Evolutionary conservation across 1,140 invertebrate species (phyloP), one percentile per base, ranked within the genome.

Genomic region (Brachionus calyciflorus): DNA sequence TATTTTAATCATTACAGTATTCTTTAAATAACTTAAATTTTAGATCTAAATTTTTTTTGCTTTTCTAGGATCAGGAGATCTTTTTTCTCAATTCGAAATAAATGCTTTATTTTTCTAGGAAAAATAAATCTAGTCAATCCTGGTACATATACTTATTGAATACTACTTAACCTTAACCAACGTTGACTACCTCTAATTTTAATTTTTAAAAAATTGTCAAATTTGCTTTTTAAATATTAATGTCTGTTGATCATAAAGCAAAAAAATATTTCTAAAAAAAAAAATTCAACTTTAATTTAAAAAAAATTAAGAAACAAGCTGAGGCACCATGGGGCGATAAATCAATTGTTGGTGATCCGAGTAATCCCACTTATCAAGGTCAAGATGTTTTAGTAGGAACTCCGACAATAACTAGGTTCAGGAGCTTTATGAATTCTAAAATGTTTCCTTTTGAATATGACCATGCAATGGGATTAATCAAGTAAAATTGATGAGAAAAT

Each of bases 391-490:
- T 73, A 3, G 28, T 73, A 19, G 46, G 19, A 10, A 51, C 44
- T 9, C 30, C 28, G 33, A 55, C 51, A 17, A 37, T 73, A 37
- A 48, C 28, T 21, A 3, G 19, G 14, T 73, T 73, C 6, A 51
- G 14, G 37, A 37, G 33, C 37, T 73, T 51, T 26, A 73, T 73
- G 69, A 49, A 73, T 28, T 73, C 69, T 40, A 49, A 40, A 24
- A 73, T 24, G 19, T 55, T 53, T 73, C 69, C 69, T 9, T 73
- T 73, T 26, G 19, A 49, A 33, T 73, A 51, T 30, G 69, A 73
- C 41, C 69, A 73, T 17, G 69, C 69, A 73, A 51, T 51, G 44
- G 69, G 28, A 2, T 12, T 73, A 5, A 51, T 73, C 26, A 73
- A 55, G 69, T 73, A 51, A 41, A 19, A 17, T 9, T 24, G n/a